Conservation (phyloP, 2,888 invertebrate genomes). For the Pseudococcus viburni region DNA sequence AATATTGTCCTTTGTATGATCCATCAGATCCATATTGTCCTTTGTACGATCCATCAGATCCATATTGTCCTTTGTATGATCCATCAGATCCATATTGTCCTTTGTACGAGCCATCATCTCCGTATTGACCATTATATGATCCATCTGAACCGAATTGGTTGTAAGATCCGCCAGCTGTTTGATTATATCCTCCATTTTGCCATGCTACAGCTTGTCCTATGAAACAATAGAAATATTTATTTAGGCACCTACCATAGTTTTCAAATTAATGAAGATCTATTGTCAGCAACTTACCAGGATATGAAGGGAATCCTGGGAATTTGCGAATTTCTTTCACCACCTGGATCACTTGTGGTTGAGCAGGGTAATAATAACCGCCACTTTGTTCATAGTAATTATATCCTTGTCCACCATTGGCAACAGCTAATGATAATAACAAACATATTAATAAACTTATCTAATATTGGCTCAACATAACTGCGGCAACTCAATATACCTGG, state of each 20-base stretch:
- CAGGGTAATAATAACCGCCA: background rate
- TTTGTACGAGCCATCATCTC: background rate
- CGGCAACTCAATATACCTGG: background rate
- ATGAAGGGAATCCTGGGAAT: constrained; percentile 18
- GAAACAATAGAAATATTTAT: background rate
- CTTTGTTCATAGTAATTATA: background rate
- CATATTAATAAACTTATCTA: background rate
- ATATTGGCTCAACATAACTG: too few relatives aligned
- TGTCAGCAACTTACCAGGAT: background rate
- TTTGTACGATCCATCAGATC: background rate
- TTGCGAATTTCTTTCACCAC: background rate
- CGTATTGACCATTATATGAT: background rate
- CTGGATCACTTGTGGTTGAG: background rate
- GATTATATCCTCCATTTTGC: constrained; percentile 15
- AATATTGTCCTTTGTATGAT: background rate
- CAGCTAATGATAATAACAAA: background rate
- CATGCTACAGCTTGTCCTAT: background rate
- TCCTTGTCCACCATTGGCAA: background rate
- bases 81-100: background rate
- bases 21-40: constrained; percentile 12
- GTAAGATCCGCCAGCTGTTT: background rate
- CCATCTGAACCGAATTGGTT: background rate
- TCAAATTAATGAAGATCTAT: background rate
- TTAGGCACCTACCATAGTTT: background rate
- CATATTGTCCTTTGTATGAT: constrained; percentile 13